A percentile compares a stretch with the other conserved stretches of the same genome.
phyloP scores from a whole-genome alignment of 2,888 invertebrate genomes.

The Rhingia rostrata region DNA sequence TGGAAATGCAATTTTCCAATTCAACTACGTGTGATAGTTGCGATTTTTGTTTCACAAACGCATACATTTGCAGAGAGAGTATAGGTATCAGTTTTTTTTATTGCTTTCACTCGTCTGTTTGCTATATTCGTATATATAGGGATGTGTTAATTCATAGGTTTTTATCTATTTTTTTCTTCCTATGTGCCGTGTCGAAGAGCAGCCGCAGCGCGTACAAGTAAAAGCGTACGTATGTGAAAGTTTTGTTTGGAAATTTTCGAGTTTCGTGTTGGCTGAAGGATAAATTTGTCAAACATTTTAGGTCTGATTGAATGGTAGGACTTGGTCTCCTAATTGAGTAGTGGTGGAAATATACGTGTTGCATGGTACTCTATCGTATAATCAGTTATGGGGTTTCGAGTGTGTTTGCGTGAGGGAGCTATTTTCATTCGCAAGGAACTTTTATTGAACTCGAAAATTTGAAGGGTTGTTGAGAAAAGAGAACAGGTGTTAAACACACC shows the following conservation, averaged over 20 bases:
- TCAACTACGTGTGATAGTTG: slow-evolving; percentile 53
- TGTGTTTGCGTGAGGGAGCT: not conserved
- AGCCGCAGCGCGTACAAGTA: not conserved
- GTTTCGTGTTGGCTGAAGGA: slow-evolving; percentile 2
- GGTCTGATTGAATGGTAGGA: not conserved
- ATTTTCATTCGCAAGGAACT: not conserved
- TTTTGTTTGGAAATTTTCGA: slow-evolving; percentile 3
- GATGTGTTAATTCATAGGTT: slow-evolving; percentile 61
- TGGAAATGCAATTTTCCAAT: slow-evolving; percentile 60
- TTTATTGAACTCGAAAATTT: not conserved
- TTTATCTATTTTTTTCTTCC: slow-evolving; percentile 7
- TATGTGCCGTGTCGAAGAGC: slow-evolving; percentile 3
- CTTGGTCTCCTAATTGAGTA: not conserved
- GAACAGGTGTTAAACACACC: not conserved
- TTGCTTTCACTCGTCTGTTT: slow-evolving; percentile 4
- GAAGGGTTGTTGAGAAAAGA: not conserved
- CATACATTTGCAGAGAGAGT: slow-evolving; percentile 58
- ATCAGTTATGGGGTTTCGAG: not conserved
- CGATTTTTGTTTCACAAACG: slow-evolving; percentile 45
- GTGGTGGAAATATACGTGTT: slow-evolving; percentile 10
- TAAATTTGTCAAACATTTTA: not conserved
- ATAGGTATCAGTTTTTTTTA: slow-evolving; percentile 15
- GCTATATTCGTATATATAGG: slow-evolving; percentile 32
- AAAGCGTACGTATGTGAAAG: slow-evolving; percentile 16
- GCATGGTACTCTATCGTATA: not conserved